A percentile compares a stretch with the other conserved stretches of the same genome.
These are phyloP conservation scores for Chironomus tepperi DNA, from an alignment of 1,140 invertebrate species.

Conservation along the genomic window DNA sequence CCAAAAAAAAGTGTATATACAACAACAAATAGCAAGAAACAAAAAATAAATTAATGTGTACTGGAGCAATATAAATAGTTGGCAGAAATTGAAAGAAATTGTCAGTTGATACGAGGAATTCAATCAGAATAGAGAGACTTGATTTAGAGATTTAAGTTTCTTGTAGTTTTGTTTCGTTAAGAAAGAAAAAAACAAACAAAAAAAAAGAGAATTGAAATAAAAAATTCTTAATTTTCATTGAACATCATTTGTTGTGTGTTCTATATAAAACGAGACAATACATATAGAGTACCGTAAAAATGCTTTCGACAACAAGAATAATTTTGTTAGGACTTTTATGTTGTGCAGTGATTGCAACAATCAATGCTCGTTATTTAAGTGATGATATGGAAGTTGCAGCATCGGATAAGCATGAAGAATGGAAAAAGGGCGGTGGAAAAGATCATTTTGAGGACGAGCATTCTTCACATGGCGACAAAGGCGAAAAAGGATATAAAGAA, in stretches of 20 bases:
- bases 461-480: constrained; percentile 48
- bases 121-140: constrained; percentile 12
- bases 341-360: constrained; percentile 23
- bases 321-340: constrained; percentile 6
- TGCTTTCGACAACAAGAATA: neutral
- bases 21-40: too few relatives aligned
- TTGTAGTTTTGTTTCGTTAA: neutral
- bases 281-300: neutral
- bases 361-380: constrained; percentile 24
- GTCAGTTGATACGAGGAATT: constrained; percentile 21
- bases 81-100: constrained; percentile 10
- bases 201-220: neutral
- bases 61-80: constrained; percentile 20
- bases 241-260: too few relatives aligned
- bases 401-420: constrained; percentile 34
- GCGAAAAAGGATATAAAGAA: constrained; percentile 37
- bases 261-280: too few relatives aligned
- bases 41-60: neutral
- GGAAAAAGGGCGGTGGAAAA: constrained; percentile 48
- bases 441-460: constrained; percentile 51
- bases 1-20: neutral
- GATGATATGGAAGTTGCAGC: constrained; percentile 37
- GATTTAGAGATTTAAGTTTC: neutral
- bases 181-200: neutral
- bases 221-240: too few relatives aligned